Conservation (phyloP, 1,140 invertebrate species). For the Papilio machaon region DNA sequence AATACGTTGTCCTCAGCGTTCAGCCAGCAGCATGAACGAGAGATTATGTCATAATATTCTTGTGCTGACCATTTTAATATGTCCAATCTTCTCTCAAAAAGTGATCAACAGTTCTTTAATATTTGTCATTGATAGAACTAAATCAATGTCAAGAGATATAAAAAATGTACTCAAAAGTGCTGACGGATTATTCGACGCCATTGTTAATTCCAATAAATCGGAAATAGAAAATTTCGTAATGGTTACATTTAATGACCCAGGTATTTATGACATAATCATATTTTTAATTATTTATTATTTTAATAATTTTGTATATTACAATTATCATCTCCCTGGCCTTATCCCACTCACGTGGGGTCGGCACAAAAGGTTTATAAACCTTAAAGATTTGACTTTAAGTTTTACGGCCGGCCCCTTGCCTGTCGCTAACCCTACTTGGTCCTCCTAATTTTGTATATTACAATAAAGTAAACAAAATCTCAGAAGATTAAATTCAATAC, state of each 20-base stretch:
- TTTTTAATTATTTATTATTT: not conserved
- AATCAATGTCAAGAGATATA: not conserved
- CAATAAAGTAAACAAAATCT: too few species aligned
- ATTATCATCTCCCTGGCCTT: too few species aligned
- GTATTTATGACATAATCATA: not conserved
- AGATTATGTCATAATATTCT: not conserved
- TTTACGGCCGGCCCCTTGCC: too few species aligned
- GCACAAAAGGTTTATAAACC: too few species aligned
- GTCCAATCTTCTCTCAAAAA: not conserved
- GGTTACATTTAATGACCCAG: conserved; percentile 30
- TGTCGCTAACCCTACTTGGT: too few species aligned
- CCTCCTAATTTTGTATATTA: too few species aligned
- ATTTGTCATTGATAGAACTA: conserved; percentile 9
- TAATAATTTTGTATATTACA: too few species aligned
- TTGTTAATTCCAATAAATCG: conserved; percentile 7
- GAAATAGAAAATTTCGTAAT: conserved; percentile 16
- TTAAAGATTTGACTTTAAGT: too few species aligned
- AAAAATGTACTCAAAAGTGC: not conserved
- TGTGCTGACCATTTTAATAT: not conserved
- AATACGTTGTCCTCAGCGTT: not conserved
- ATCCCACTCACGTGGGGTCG: too few species aligned
- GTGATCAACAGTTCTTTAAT: not conserved
- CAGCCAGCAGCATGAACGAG: conserved; percentile 10
- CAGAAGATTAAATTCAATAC: too few species aligned
- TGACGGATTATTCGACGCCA: not conserved